phyloP scores from a whole-genome alignment of 2,888 invertebrate genomes.

The Caenorhabditis sinica region DNA sequence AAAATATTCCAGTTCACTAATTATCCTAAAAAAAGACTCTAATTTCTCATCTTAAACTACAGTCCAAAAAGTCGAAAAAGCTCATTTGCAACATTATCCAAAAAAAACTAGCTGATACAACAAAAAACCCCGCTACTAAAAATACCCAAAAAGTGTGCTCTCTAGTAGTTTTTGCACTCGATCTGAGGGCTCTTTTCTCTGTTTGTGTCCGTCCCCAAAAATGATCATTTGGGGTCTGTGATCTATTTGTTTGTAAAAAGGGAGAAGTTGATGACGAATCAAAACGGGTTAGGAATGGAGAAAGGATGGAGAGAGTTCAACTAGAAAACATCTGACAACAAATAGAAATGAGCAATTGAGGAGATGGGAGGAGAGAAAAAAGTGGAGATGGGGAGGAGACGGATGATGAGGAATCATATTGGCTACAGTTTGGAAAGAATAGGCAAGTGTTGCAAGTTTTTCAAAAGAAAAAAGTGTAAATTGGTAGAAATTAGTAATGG shows the following conservation, averaged over 20 bases:
- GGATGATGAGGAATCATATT: background rate
- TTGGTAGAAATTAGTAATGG: too few relatives aligned
- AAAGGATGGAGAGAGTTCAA: slow-evolving; percentile 47
- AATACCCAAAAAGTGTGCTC: slow-evolving; percentile 2
- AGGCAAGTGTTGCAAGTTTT: background rate
- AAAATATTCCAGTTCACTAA: too few relatives aligned
- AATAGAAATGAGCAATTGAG: slow-evolving; percentile 26
- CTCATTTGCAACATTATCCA: background rate
- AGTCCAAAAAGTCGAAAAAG: background rate
- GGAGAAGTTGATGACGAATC: slow-evolving; percentile 39
- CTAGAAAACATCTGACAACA: slow-evolving; percentile 56
- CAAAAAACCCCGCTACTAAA: background rate
- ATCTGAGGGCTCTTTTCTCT: too few relatives aligned
- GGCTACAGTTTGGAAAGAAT: slow-evolving; percentile 5
- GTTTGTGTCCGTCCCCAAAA: background rate
- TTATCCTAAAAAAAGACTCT: too few relatives aligned
- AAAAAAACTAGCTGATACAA: background rate
- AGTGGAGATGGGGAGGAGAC: background rate
- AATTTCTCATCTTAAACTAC: too few relatives aligned
- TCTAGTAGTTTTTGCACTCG: slow-evolving; percentile 5
- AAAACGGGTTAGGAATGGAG: background rate
- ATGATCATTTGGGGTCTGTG: slow-evolving; percentile 32
- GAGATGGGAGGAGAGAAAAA: background rate
- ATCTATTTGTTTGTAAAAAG: slow-evolving; percentile 29
- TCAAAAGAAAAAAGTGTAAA: too few relatives aligned